Evolutionary conservation across 2,797 vertebrate genomes (phyloP), one percentile per base, ranked within the genome.

Genomic region (Poecilia gillii): DNA sequence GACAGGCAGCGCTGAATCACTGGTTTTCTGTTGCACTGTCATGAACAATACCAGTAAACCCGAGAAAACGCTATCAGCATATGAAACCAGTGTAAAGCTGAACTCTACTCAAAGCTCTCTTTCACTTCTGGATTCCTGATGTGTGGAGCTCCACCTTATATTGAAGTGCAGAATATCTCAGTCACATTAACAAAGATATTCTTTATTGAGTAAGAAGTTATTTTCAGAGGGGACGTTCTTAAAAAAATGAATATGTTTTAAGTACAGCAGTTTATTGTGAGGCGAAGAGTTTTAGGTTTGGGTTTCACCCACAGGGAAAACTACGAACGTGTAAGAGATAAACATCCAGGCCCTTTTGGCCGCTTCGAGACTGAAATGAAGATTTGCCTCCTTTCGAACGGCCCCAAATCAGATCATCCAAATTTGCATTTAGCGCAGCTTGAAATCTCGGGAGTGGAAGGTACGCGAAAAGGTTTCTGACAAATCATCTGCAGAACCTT

Each of bases 1-100:
- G 70, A n/a, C 85, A 47, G 76, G 78, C 82, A 80, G 79, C 66
- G 88, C 91, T 95, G 93, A 96, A 93, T 95, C 94, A 94, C 87
- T 78, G 0, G 70, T 85, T 90, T 88, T 90, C 90, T 94, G 86
- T 51, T 88, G 84, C 85, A 33, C 64, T 55, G 82, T 90, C 90
- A 88, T 82, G 77, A 87, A 33, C 75, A 23, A 79, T 62, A 89
- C 81, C 85, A 90, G 92, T 92, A 91, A 93, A 93, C 74, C 75
- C 80, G 91, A 92, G 90, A 92, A 81, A 85, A 87, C 79, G 57
- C 81, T 75, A 87, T 85, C 81, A 73, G 80, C 72, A 87, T 83
- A 53, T 85, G 91, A 93, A 92, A 94, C 88, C 78, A 49, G 23
- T 71, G 73, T 31, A 14, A 80, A 46, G 49, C 77, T 28, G 3